Evolutionary conservation across 2,888 invertebrate genomes (phyloP).

Genomic region (Thera obeliscata): DNA sequence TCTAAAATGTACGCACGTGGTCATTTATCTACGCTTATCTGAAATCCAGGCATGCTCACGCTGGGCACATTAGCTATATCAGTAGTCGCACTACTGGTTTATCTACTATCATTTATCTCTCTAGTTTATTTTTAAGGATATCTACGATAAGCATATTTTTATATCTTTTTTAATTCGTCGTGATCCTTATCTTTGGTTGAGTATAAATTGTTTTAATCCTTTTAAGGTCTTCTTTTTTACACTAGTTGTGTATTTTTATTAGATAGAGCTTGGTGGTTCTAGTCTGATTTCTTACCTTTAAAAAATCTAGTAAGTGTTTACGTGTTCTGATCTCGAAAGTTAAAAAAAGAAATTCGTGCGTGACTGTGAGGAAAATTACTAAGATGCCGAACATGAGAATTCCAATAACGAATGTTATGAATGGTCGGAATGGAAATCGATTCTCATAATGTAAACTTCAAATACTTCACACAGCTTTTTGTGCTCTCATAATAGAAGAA

Average conservation of each 20-base stretch:
- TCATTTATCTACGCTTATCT: constrained; percentile 54
- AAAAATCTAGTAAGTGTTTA: not conserved
- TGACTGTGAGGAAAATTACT: not conserved
- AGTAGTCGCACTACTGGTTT: constrained; percentile 38
- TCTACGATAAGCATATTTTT: not conserved
- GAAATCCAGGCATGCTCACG: constrained; percentile 38
- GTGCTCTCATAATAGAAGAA: constrained; percentile 15
- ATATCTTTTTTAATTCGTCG: not conserved
- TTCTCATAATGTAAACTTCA: constrained; percentile 13
- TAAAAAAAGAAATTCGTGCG: not conserved
- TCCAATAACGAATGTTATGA: constrained; percentile 3
- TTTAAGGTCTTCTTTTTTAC: not conserved
- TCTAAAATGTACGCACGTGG: constrained; percentile 46
- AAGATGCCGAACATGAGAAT: constrained; percentile 11
- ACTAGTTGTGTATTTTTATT: not conserved
- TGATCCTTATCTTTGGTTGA: not conserved
- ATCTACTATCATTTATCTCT: constrained; percentile 49
- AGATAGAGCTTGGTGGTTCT: not conserved
- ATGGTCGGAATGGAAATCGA: constrained; percentile 9
- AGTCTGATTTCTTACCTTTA: not conserved
- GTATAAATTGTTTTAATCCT: not conserved
- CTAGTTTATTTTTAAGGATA: constrained; percentile 8
- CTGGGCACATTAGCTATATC: constrained; percentile 47
- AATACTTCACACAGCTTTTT: constrained; percentile 16
- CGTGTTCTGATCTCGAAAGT: not conserved